A percentile compares a stretch with the other conserved stretches of the same genome.
These are phyloP conservation scores for Halcyon badia DNA, from an alignment of 2,797 vertebrate genomes.

Conservation along the genomic window DNA sequence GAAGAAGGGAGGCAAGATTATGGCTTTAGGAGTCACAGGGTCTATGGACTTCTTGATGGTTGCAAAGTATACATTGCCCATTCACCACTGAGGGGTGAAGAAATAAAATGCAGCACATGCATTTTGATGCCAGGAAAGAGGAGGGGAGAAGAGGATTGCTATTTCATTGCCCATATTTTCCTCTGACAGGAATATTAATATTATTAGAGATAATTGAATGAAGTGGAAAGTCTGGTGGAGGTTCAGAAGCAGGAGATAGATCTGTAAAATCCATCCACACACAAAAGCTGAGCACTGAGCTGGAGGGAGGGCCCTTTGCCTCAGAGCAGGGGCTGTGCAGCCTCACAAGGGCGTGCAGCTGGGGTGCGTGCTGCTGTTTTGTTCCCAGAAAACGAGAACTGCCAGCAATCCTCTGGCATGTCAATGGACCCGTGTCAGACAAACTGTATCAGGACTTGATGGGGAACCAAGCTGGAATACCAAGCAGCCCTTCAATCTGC, in stretches of 20 bases:
- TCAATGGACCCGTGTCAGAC: conserved; percentile 39
- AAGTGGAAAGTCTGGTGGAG: conserved; percentile 14
- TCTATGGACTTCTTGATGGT: background rate
- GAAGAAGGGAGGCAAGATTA: background rate
- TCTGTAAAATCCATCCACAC: conserved; percentile 36
- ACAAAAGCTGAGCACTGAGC: background rate
- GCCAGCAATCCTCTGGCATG: conserved; percentile 45
- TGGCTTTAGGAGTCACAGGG: background rate
- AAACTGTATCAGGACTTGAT: conserved; percentile 30
- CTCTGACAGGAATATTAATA: conserved; percentile 33
- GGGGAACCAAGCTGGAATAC: conserved; percentile 22
- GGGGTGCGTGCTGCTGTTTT: conserved; percentile 54
- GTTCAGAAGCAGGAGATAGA: background rate
- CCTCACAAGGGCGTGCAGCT: conserved; percentile 41
- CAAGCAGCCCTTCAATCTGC: conserved; percentile 36
- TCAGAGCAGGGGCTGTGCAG: conserved; percentile 25
- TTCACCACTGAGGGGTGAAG: background rate
- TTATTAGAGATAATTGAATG: conserved; percentile 34
- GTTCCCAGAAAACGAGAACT: conserved; percentile 54
- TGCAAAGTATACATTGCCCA: background rate
- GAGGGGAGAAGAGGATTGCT: background rate
- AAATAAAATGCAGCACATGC: background rate
- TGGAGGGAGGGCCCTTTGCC: conserved; percentile 51
- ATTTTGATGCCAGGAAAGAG: background rate
- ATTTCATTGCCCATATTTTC: background rate